phyloP scores from a whole-genome alignment of 2,888 invertebrate species.

The Seira ritae region DNA sequence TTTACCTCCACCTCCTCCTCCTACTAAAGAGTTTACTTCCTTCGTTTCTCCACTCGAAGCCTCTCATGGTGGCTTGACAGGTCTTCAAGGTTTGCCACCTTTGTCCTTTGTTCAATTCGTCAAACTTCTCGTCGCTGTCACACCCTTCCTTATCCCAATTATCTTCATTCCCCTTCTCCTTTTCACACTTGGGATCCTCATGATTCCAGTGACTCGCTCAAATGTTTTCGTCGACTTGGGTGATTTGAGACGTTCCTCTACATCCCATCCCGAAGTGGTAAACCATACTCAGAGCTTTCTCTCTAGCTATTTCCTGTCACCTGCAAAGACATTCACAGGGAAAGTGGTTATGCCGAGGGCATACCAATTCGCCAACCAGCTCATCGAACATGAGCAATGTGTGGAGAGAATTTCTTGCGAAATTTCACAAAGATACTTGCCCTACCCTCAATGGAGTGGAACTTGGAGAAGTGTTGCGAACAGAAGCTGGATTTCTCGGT shows the following conservation, averaged over 20 bases:
- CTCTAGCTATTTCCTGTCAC: conserved; percentile 15
- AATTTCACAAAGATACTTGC: conserved; percentile 38
- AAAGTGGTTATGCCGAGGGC: conserved; percentile 12
- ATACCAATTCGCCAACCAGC: conserved; percentile 18
- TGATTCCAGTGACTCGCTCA: conserved; percentile 52
- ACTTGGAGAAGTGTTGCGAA: conserved; percentile 37
- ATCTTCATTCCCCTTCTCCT: conserved; percentile 61
- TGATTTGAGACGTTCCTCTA: conserved; percentile 9
- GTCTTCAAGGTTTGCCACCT: conserved; percentile 56
- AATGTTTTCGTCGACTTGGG: conserved; percentile 46
- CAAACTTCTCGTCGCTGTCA: conserved; percentile 58
- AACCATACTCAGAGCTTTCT: neutral
- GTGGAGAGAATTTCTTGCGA: conserved; percentile 57
- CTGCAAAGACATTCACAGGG: neutral
- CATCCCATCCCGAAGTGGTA: neutral
- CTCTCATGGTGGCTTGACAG: conserved; percentile 61
- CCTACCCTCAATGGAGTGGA: neutral
- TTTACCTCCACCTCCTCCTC: neutral
- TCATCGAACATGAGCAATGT: conserved; percentile 54
- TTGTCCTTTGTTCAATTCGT: conserved; percentile 51
- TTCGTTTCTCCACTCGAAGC: conserved; percentile 59
- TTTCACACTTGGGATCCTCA: conserved; percentile 62
- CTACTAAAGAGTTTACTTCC: conserved; percentile 33
- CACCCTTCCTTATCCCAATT: conserved; percentile 60
- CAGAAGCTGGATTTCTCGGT: conserved; percentile 45